Base-by-base conservation (phyloP, 2,113 vertebrate genomes). In the Dasyurus viverrinus region DNA sequence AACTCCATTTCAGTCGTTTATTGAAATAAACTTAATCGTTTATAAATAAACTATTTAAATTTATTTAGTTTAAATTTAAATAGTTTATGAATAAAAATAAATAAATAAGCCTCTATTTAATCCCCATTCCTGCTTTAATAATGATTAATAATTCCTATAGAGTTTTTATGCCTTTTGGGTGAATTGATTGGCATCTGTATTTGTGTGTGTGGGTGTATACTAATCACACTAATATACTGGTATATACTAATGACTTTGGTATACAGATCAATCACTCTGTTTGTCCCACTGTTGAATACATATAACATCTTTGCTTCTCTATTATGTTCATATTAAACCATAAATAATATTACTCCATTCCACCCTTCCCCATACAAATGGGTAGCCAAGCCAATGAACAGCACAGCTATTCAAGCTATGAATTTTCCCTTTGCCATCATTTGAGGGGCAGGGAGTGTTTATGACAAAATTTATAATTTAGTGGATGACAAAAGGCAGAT, bases 131-230 rank as follows among this genome's bases (percentile, higher is more conserved):
- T 36, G 60, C 91, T 22, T 94, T 68, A 94, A 16, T 50, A 7
- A 91, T 95, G 42, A 68, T n/a, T 48, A 42, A 95, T 22, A 22
- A 27, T 90, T 95, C 91, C 76, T 90, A 89, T 89, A 94, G 93
- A 94, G 68, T 95, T 16, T 53, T 94, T 93, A 55, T 96, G 91
- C 2, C 4, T 91, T 92, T 19, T 11, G 54, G 23, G 25, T 84
- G 42, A 53, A 24, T 91, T 95, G 53, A 53, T n/a, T 10, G 84
- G 91, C 93, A 90, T 48, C 7, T 48, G 48, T 48, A 48, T 48
- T 48, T 76, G 30, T 76, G 36, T 84, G 68, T 42, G 6, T 52
- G 10, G n/a, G 30, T 52, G 6, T 52, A 10, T 11, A 10, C 50
- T 52, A 52, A 52, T 52, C 50, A 52, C 50, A 52, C 10, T 52